Base-by-base conservation (phyloP, 2,113 vertebrate species). In the Donacobius atricapilla region DNA sequence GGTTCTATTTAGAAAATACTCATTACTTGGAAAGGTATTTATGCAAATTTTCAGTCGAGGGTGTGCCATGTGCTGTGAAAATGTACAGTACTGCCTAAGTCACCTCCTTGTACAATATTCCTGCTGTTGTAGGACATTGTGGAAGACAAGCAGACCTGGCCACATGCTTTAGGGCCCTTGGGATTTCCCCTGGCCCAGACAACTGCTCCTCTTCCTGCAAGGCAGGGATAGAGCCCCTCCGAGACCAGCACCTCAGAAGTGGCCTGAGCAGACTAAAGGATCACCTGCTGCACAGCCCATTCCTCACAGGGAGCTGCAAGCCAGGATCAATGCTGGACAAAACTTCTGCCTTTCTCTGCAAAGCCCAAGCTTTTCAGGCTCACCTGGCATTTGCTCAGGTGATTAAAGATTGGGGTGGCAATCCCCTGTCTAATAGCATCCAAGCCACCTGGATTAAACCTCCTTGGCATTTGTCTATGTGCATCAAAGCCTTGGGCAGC, bases 401-500 rank as follows among this genome's bases (percentile, higher is more conserved):
- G 63, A 44, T 39, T 79, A 64, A 78, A 91, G 24, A 8, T 6
- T 64, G 40, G 13, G 12, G 13, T 17, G 37, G 71, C 57, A 91
- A n/a, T 45, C 83, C 57, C 53, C 45, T 87, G 37, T 23, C 22
- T 71, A 82, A 40, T 1, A 3, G 47, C 4, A 4, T 30, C 65
- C 2, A 0, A 44, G n/a, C 40, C 79, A 92, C 37, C 40, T 77
- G 66, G 75, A 83, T 88, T 90, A 86, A 90, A 92, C 47, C 13
- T 80, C 9, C 3, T 53, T 71, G 57, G 35, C 1, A 0, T 63
- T 64, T 76, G 79, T 58, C 71, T 65, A 44, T 0, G 0, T 30
- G 40, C 5, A 0, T 65, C 72, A 92, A 81, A 96, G 54, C 37
- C 54, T 56, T 15, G 13, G 54, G 54, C 6, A 3, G 45, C 69